Evolutionary conservation across 2,797 vertebrate species (phyloP).

Genomic region (Adrianichthys oophorus): DNA sequence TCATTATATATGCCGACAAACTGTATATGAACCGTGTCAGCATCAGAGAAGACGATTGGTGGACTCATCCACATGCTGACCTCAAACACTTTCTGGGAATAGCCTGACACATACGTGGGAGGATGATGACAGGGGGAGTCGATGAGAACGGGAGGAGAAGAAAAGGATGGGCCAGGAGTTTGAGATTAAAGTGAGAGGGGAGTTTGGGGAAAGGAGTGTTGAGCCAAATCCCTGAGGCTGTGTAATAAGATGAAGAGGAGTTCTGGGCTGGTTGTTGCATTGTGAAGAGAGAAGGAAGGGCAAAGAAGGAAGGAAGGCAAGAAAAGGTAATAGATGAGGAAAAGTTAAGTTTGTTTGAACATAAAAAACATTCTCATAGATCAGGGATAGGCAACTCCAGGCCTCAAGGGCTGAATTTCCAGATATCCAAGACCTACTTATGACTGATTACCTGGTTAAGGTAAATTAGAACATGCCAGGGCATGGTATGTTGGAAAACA

Average conservation of each 20-base stretch:
- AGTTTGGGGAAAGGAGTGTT: constrained; percentile 24
- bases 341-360: background rate
- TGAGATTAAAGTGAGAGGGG: constrained; percentile 39
- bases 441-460: no score
- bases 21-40: no score
- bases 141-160: constrained; percentile 13
- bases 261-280: constrained; percentile 3
- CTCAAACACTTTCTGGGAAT: constrained; percentile 20
- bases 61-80: constrained; percentile 28
- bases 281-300: constrained; percentile 9
- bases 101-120: constrained; percentile 20
- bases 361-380: no score
- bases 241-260: constrained; percentile 22
- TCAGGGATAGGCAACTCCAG: no score
- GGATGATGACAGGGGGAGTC: constrained; percentile 28
- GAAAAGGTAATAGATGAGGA: background rate
- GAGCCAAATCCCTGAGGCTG: constrained; percentile 27
- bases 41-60: no score
- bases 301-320: background rate
- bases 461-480: no score
- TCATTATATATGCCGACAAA: background rate
- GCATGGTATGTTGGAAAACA: no score
- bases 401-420: no score
- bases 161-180: constrained; percentile 23
- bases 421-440: no score